Evolutionary conservation across 2,113 vertebrate species (phyloP).

Genomic region (Parus major): DNA sequence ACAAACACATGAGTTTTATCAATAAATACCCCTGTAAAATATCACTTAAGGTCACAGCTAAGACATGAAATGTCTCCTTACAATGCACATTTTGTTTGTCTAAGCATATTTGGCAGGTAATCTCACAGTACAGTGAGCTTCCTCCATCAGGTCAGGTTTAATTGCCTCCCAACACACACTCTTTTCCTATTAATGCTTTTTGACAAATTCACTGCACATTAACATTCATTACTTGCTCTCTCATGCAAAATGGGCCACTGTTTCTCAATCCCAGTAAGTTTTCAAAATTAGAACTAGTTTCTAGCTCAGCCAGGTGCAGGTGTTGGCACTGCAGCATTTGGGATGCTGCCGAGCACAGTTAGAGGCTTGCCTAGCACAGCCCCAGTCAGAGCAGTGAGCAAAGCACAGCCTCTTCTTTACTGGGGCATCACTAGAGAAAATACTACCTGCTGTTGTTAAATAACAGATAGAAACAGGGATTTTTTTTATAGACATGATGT

Average conservation of each 20-base stretch:
- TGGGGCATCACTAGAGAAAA: background rate
- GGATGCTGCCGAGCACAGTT: background rate
- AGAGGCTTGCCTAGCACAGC: background rate
- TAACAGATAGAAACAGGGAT: background rate
- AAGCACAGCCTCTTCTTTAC: background rate
- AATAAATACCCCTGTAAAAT: background rate
- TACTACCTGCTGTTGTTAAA: background rate
- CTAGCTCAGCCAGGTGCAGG: background rate
- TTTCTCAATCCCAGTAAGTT: background rate
- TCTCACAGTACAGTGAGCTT: background rate
- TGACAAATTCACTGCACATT: slow-evolving; percentile 40
- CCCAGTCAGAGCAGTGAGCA: background rate
- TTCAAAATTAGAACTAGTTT: background rate
- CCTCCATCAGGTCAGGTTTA: slow-evolving; percentile 13
- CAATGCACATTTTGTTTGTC: background rate
- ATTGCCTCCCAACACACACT: background rate
- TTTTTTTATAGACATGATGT: accelerated
- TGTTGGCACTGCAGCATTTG: background rate
- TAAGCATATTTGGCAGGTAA: background rate
- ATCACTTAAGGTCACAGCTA: background rate
- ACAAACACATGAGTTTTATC: background rate
- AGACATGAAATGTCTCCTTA: background rate
- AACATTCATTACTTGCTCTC: slow-evolving; percentile 6
- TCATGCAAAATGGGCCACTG: slow-evolving; percentile 2
- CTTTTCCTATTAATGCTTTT: slow-evolving; percentile 14